Conservation (phyloP, 2,888 invertebrate genomes). For the Caenorhabditis panamensis region DNA sequence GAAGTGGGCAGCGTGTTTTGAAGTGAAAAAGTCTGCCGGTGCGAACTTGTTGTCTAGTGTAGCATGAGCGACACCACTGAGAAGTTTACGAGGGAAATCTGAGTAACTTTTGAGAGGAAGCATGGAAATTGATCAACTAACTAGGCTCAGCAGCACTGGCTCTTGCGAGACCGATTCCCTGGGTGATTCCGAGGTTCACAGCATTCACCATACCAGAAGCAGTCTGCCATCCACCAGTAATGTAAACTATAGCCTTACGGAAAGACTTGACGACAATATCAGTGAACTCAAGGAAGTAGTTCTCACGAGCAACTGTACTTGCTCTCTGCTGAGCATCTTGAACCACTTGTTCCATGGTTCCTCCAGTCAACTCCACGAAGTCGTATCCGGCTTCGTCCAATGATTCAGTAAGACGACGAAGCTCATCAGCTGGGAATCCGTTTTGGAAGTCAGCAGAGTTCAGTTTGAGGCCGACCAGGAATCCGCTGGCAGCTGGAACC, state of each 20-base stretch:
- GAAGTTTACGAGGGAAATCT: constrained; percentile 50
- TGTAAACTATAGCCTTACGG: constrained; percentile 58
- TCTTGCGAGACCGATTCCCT: constrained; percentile 70
- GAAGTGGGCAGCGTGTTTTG: constrained; percentile 56
- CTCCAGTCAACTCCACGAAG: constrained; percentile 55
- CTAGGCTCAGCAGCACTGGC: constrained; percentile 73
- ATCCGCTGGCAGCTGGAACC: constrained; percentile 57
- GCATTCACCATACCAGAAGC: constrained; percentile 69
- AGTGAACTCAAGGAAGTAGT: constrained; percentile 53
- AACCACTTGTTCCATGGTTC: constrained; percentile 50
- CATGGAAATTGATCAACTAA: constrained; percentile 21
- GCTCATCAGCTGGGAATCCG: constrained; percentile 34
- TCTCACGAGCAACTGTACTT: constrained; percentile 51
- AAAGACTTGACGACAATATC: constrained; percentile 32
- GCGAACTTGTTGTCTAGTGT: constrained; percentile 46
- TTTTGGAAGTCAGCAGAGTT: constrained; percentile 61
- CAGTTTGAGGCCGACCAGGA: constrained; percentile 51
- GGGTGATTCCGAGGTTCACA: constrained; percentile 62
- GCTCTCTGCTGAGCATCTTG: constrained; percentile 46
- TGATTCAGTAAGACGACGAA: constrained; percentile 33
- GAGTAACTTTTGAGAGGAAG: constrained; percentile 17
- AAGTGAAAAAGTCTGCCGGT: constrained; percentile 49
- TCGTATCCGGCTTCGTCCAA: constrained; percentile 49
- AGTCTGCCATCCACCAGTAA: constrained; percentile 75
- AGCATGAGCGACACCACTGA: constrained; percentile 38